Evolutionary conservation across 2,888 invertebrate genomes (phyloP).

Genomic region (Acanthosepion pharaonis): DNA sequence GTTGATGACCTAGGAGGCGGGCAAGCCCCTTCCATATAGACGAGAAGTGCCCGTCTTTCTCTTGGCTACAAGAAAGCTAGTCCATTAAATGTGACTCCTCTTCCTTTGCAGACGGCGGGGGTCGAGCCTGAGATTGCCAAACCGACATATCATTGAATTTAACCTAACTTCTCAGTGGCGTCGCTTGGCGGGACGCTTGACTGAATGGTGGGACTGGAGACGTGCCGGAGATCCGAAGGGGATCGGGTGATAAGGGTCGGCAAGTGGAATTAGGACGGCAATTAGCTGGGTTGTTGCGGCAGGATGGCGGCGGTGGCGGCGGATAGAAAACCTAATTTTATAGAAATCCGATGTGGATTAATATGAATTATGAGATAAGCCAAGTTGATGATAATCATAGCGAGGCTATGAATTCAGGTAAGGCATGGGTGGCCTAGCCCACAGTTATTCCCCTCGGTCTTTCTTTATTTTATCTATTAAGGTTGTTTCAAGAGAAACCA

Average conservation of each 20-base stretch:
- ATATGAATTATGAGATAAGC: neutral
- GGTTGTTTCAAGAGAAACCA: neutral
- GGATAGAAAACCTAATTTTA: neutral
- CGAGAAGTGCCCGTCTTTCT: neutral
- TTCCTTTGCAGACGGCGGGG: neutral
- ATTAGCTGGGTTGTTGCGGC: neutral
- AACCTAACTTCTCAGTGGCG: neutral
- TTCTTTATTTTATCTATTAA: neutral
- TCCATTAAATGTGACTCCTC: neutral
- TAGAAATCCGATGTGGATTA: neutral
- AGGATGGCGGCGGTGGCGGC: neutral
- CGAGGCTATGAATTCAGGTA: neutral
- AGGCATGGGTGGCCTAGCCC: neutral
- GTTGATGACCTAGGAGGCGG: conserved; percentile 6
- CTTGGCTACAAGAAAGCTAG: neutral
- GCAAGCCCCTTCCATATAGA: neutral
- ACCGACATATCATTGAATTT: conserved; percentile 18
- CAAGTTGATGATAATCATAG: neutral
- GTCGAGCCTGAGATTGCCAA: neutral
- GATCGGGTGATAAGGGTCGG: neutral
- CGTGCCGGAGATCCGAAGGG: neutral
- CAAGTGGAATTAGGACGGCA: neutral
- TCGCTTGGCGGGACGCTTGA: neutral
- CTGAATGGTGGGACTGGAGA: neutral
- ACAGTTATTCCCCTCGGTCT: neutral